Evolutionary conservation across 2,797 vertebrate species (phyloP), one percentile per base, ranked within the genome.

Genomic region (Geotrypetes seraphini): DNA sequence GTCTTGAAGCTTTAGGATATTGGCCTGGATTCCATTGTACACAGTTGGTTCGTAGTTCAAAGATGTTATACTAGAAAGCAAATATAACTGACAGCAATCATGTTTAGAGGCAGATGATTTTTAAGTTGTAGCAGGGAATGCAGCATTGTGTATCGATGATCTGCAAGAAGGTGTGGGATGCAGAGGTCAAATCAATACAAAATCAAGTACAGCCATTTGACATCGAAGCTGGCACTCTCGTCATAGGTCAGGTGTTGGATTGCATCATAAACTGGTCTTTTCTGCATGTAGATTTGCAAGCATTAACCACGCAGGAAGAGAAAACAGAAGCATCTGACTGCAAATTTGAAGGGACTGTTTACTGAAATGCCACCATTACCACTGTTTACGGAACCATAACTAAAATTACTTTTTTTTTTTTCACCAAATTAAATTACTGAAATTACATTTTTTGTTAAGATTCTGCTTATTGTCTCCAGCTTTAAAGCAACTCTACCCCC

Each of bases 321-420:
- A 18, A 42, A 44, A 60, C 70, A 76, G 53, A 58, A 69, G 72
- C 75, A 78, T 73, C 69, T 79, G 73, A 63, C 71, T 76, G 39
- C 69, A 75, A 74, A 81, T 78, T 72, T 52, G 43, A 69, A 67
- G 66, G 63, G 66, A 79, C 69, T 68, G 75, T 71, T 67, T 73
- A 66, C 71, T 60, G 63, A 67, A 73, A 65, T 7, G 40, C 57
- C 24, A 33, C n/a, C 54, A 75, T 59, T 65, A 68, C 64, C 32
- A 47, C 62, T 75, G 63, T 67, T 74, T 71, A 79, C 70, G 67
- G 66, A 79, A 83, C 79, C 65, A 72, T 67, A 66, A 77, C 67
- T 62, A 67, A 75, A 77, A 81, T 62, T 69, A 60, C 60, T 53
- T 71, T 69, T 79, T 75, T 71, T 69, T 79, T 75, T 65, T 72